Percentiles rank a stretch among this genome's conserved stretches.
Conservation (phyloP, 2,888 invertebrate genomes). For the Biston stratarius region DNA sequence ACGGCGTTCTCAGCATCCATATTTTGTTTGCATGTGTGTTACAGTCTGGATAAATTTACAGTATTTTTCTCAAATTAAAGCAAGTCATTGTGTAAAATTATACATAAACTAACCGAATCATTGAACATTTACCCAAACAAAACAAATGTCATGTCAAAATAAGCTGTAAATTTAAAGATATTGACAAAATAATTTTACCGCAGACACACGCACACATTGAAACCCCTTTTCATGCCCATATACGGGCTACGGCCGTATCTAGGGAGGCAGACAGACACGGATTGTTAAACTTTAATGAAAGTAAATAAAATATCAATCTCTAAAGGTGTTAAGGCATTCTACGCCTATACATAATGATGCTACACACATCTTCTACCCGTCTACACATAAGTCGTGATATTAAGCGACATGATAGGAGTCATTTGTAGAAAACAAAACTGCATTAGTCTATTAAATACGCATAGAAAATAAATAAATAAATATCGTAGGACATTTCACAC, state of each 20-base stretch:
- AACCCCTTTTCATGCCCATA: slow-evolving; percentile 31
- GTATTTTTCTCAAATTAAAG: neutral
- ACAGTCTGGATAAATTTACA: slow-evolving; percentile 19
- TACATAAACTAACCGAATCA: neutral
- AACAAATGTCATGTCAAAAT: neutral
- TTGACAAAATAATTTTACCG: slow-evolving; percentile 10
- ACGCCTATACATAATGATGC: too few species aligned
- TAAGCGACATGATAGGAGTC: too few species aligned
- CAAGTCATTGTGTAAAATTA: neutral
- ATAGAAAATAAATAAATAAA: too few species aligned
- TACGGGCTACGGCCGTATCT: slow-evolving; percentile 6
- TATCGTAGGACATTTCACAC: too few species aligned
- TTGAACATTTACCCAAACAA: neutral
- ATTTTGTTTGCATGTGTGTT: slow-evolving; percentile 6
- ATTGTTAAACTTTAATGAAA: slow-evolving; percentile 5
- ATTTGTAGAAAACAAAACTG: too few species aligned
- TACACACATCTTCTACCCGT: too few species aligned
- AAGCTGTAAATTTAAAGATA: neutral
- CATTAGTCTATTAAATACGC: too few species aligned
- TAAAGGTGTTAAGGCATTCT: too few species aligned
- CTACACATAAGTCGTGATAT: too few species aligned
- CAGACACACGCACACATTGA: slow-evolving; percentile 48
- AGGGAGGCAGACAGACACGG: slow-evolving; percentile 12
- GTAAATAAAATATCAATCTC: neutral
- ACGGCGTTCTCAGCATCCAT: neutral